Percentiles rank a stretch among this genome's conserved stretches.
phyloP scores from a whole-genome alignment of 1,140 invertebrate genomes.

The Phortica variegata region DNA sequence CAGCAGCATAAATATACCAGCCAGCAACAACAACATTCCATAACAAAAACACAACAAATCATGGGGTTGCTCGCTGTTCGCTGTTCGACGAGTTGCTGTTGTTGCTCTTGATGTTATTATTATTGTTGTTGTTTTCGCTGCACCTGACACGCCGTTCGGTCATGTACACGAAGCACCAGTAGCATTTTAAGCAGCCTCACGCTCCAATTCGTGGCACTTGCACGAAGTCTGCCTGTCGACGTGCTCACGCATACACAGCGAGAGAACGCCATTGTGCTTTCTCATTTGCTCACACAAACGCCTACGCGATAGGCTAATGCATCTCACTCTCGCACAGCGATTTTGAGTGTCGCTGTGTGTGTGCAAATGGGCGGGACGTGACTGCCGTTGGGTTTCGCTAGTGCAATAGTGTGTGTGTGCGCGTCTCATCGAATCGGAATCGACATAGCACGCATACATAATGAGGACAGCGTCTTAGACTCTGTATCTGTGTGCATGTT shows the following conservation, averaged over 20 bases:
- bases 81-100: no score
- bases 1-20: no score
- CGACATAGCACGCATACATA: conserved; percentile 55
- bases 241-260: no score
- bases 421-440: conserved; percentile 48
- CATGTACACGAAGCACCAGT: conserved; percentile 53
- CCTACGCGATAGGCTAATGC: background rate
- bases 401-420: background rate
- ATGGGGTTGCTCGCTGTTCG: no score
- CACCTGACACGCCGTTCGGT: conserved; percentile 50
- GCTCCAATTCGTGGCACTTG: conserved; percentile 35
- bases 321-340: background rate
- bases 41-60: no score
- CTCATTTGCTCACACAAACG: background rate
- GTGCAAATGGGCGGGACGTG: conserved; percentile 58
- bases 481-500: no score
- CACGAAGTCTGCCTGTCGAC: no score
- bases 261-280: background rate
- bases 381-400: conserved; percentile 34
- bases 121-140: conserved; percentile 1
- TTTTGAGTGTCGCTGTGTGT: conserved; percentile 24
- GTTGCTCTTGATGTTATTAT: no score
- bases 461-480: conserved; percentile 35
- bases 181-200: conserved; percentile 58
- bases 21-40: conserved; percentile 10